Conservation (phyloP, 2,888 invertebrate species). For the Phengaris arion region DNA sequence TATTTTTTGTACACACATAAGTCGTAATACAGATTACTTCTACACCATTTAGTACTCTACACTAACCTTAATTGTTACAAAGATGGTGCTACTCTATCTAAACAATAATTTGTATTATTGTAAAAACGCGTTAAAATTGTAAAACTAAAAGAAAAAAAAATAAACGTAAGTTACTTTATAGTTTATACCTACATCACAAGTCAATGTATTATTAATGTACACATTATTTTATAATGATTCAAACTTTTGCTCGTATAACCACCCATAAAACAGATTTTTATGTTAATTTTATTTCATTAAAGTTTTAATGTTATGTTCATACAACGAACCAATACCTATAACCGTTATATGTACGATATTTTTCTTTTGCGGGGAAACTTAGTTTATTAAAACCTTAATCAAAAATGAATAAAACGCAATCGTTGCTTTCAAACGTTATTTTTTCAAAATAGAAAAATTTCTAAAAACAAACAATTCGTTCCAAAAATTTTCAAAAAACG, state of each 20-base stretch:
- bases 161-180: conserved; percentile 4
- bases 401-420: background rate
- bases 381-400: background rate
- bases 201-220: conserved; percentile 7
- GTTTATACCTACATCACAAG: background rate
- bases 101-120: background rate
- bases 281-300: conserved; percentile 10
- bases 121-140: background rate
- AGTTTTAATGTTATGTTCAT: background rate
- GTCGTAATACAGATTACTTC: no score
- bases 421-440: background rate
- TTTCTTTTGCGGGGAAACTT: background rate
- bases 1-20: no score
- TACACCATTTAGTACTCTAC: no score
- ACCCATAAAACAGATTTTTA: conserved; percentile 5
- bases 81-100: background rate
- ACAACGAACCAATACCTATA: background rate
- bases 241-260: conserved; percentile 7
- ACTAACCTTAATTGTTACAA: background rate
- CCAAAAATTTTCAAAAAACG: conserved; percentile 18
- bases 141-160: background rate
- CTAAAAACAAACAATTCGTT: conserved; percentile 17
- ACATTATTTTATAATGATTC: conserved; percentile 13
- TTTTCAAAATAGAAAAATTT: background rate
- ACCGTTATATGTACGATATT: background rate